Evolutionary conservation across 2,113 vertebrate species (phyloP), one percentile per base, ranked within the genome.

Genomic region (Heteronetta atricapilla): DNA sequence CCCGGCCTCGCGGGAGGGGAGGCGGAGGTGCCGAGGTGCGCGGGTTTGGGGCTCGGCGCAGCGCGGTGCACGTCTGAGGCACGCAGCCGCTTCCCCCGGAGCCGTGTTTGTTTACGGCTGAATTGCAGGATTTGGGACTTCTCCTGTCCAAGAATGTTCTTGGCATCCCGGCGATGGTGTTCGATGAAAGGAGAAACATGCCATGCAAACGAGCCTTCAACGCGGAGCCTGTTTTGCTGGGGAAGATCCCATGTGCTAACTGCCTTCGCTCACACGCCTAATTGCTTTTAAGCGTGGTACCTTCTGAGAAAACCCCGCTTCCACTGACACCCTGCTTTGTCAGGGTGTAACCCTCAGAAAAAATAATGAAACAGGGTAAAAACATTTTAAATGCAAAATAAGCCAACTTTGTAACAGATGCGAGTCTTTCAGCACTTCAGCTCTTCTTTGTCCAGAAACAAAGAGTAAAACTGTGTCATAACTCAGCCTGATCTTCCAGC

Each of bases 401-500:
- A 95, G 19, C 28, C 28, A 77, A 85, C 31, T 67, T 18, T 7
- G 2, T 40, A 66, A 83, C 53, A 56, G 75, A 80, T 11, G 26
- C 55, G 89, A 38, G n/a, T 48, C 25, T 95, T 91, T 90, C 94
- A 92, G 36, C 34, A 86, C 70, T 84, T 90, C 79, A 90, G 34
- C 16, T 76, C 88, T 72, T 92, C 86, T 95, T 95, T 86, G 92
- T 95, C n/a, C 67, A 53, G 63, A 58, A 89, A 52, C 59, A 95
- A 86, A 88, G 67, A 80, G 73, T 38, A 76, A 93, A 95, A 76
- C n/a, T 73, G 48, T 67, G 25, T 28, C 36, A 38, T 82, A 79
- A 82, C 86, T 88, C 76, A 85, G 74, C 38, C 42, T 85, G 62
- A 82, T 74, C 40, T 76, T 90, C 74, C 62, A 85, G 29, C 8